These are phyloP conservation scores for Phylloscopus trochiloides DNA, from an alignment of 2,113 vertebrate genomes.

Conservation along the genomic window DNA sequence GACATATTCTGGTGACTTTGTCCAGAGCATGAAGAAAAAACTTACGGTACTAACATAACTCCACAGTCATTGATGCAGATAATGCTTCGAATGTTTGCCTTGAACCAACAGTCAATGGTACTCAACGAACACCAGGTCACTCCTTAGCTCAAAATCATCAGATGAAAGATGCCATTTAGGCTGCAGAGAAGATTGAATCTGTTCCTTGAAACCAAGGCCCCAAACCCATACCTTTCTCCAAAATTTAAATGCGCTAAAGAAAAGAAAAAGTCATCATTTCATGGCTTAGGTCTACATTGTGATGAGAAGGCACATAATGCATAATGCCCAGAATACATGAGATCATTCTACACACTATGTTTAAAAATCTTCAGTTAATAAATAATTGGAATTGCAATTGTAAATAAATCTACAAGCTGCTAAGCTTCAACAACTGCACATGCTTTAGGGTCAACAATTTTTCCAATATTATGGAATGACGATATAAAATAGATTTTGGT, in stretches of 20 bases:
- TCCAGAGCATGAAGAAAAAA: neutral
- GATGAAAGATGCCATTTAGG: neutral
- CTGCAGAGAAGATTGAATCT: neutral
- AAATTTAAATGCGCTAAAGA: neutral
- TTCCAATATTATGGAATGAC: neutral
- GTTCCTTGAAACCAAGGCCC: neutral
- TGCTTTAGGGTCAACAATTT: neutral
- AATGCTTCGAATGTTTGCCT: neutral
- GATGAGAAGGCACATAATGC: neutral
- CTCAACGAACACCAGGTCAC: neutral
- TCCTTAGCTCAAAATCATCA: neutral
- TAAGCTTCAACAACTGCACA: neutral
- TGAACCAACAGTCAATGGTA: neutral
- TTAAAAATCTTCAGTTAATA: neutral
- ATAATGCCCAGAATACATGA: neutral
- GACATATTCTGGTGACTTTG: neutral
- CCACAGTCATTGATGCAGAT: neutral
- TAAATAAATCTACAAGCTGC: neutral
- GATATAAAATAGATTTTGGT: neutral
- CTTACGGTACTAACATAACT: neutral
- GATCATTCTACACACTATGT: neutral
- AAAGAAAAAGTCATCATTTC: neutral
- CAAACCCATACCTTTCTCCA: neutral
- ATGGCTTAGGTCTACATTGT: neutral
- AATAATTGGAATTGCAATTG: neutral